phyloP scores from a whole-genome alignment of 2,113 vertebrate genomes.

The Cyanoderma ruficeps region DNA sequence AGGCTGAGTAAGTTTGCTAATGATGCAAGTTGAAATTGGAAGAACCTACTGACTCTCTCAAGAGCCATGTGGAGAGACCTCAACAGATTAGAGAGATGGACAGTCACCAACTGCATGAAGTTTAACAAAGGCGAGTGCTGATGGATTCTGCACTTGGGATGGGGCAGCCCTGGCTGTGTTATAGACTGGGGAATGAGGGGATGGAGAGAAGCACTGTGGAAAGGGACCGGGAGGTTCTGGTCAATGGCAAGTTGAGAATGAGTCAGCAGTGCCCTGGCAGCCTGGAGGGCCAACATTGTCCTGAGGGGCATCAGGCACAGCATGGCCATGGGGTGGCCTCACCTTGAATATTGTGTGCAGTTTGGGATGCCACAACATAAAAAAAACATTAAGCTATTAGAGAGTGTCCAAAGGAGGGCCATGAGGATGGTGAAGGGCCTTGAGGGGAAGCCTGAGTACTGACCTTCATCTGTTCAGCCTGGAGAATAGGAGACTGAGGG shows the following conservation, averaged over 20 bases:
- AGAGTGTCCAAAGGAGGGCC: neutral
- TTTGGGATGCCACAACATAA: neutral
- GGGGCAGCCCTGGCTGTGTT: fast-evolving
- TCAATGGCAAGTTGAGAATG: fast-evolving
- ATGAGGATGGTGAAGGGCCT: neutral
- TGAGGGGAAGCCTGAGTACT: neutral
- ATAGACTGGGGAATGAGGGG: neutral
- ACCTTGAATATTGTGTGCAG: fast-evolving
- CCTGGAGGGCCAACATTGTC: fast-evolving
- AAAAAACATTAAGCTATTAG: neutral
- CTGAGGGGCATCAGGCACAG: neutral
- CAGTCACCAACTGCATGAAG: neutral
- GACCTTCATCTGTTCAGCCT: neutral
- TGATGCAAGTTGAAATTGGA: neutral
- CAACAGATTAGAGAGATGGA: neutral
- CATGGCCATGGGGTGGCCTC: fast-evolving
- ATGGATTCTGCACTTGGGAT: neutral
- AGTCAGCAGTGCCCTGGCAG: neutral
- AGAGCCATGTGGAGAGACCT: neutral
- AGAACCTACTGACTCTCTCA: neutral
- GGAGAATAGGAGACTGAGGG: neutral
- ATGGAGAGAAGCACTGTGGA: neutral
- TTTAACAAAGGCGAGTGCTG: fast-evolving
- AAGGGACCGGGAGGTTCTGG: neutral
- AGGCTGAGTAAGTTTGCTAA: neutral